Percentiles rank a stretch among this genome's conserved stretches.
Evolutionary conservation across 2,113 vertebrate species (phyloP).

Genomic region (Penelope pileata): DNA sequence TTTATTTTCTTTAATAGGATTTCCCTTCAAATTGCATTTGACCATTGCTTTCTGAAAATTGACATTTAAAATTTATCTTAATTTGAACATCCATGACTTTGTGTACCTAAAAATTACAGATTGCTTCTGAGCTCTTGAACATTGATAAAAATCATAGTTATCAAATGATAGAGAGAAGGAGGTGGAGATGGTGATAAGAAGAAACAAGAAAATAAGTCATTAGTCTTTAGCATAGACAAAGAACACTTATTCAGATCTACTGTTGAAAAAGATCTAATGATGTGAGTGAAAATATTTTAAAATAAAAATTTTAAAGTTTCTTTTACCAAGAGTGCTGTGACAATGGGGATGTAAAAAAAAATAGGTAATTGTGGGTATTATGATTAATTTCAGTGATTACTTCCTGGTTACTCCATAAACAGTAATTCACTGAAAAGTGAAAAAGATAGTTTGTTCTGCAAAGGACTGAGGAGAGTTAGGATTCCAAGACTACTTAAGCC

Average conservation of each 20-base stretch:
- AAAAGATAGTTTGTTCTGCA: not conserved
- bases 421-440: not conserved
- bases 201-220: not conserved
- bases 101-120: not conserved
- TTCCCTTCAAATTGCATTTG: not conserved
- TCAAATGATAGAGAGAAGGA: not conserved
- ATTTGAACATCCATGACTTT: not conserved
- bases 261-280: not conserved
- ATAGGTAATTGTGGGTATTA: not conserved
- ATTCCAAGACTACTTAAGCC: not conserved
- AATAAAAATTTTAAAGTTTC: rapidly evolving
- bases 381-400: not conserved
- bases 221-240: not conserved
- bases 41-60: not conserved
- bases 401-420: not conserved
- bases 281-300: not conserved
- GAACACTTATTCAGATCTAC: not conserved
- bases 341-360: not conserved
- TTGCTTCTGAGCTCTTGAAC: not conserved
- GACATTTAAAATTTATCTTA: not conserved
- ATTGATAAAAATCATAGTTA: not conserved
- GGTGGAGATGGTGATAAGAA: not conserved
- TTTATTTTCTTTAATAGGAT: not conserved
- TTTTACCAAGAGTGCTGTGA: not conserved
- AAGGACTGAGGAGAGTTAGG: not conserved